A percentile compares a stretch with the other conserved stretches of the same genome.
phyloP scores from a whole-genome alignment of 23 tunicate genomes.

The Pegea sp. region DNA sequence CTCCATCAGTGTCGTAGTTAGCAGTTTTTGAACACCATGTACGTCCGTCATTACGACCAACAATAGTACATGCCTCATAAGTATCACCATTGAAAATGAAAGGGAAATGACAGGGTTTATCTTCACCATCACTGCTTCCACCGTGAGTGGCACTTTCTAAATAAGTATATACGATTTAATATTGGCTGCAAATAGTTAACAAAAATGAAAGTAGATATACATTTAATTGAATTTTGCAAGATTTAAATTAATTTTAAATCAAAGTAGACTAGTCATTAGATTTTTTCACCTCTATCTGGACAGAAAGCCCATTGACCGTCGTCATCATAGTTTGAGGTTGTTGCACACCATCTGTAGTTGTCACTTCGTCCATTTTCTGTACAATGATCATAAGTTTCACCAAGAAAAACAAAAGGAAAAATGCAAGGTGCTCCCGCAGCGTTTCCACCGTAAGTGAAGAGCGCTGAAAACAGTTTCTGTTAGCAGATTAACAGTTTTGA shows the following conservation, averaged over 20 bases:
- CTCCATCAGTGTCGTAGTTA: conserved; percentile 51
- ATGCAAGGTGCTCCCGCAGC: conserved; percentile 57
- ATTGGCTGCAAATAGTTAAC: too few relatives aligned
- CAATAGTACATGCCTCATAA: conserved; percentile 51
- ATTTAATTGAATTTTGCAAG: too few relatives aligned
- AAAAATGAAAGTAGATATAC: too few relatives aligned
- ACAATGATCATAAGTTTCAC: conserved; percentile 44
- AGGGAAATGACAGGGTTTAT: conserved; percentile 67
- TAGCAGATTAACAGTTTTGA: too few relatives aligned
- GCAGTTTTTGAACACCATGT: conserved; percentile 82
- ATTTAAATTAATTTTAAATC: too few relatives aligned
- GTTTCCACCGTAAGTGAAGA: conserved; percentile 97
- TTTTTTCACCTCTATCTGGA: conserved; percentile 83
- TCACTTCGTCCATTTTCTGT: conserved; percentile 74
- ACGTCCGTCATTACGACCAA: conserved; percentile 45
- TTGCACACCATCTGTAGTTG: conserved; percentile 92
- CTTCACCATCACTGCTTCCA: conserved; percentile 68
- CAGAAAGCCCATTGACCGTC: conserved; percentile 77
- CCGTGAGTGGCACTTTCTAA: conserved; percentile 68
- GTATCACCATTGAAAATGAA: conserved; percentile 62
- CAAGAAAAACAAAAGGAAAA: conserved; percentile 72
- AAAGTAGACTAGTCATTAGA: too few relatives aligned
- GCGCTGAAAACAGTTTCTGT: conserved; percentile 20
- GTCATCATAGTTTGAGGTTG: conserved; percentile 31
- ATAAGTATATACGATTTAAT: too few relatives aligned